These are phyloP conservation scores for Seira musarum DNA, from an alignment of 2,888 invertebrate species.

Conservation along the genomic window DNA sequence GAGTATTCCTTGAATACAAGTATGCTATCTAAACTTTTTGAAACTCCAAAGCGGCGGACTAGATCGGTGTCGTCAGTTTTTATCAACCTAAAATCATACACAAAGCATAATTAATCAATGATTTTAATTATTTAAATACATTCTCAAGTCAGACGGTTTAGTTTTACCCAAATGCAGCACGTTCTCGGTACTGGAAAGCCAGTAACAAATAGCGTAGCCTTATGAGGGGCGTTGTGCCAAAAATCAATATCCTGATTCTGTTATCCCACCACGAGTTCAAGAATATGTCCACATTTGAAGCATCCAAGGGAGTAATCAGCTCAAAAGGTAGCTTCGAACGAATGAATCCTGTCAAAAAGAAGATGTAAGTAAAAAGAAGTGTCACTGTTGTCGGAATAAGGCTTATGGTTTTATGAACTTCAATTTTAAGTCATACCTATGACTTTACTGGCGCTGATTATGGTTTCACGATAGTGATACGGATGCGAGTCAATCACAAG, in stretches of 20 bases:
- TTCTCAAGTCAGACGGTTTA: not conserved
- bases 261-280: slow-evolving; percentile 94
- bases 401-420: slow-evolving; percentile 12
- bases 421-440: slow-evolving; percentile 77
- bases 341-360: slow-evolving; percentile 81
- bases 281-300: slow-evolving; percentile 83
- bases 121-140: no score
- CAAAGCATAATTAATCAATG: no score
- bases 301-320: slow-evolving; percentile 80
- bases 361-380: slow-evolving; percentile 28
- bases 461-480: slow-evolving; percentile 87
- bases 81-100: slow-evolving; percentile 48
- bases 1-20: slow-evolving; percentile 91
- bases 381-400: no score
- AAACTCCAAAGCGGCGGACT: slow-evolving; percentile 82
- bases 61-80: slow-evolving; percentile 74
- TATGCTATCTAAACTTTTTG: slow-evolving; percentile 84
- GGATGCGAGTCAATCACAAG: slow-evolving; percentile 87
- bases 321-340: slow-evolving; percentile 89
- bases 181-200: slow-evolving; percentile 88
- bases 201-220: slow-evolving; percentile 89
- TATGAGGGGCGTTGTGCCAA: slow-evolving; percentile 79
- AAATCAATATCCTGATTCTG: slow-evolving; percentile 89
- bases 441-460: slow-evolving; percentile 85
- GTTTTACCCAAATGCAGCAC: slow-evolving; percentile 88